These are phyloP conservation scores for Callimorpha dominula DNA, from an alignment of 2,888 invertebrate genomes.

Conservation along the genomic window DNA sequence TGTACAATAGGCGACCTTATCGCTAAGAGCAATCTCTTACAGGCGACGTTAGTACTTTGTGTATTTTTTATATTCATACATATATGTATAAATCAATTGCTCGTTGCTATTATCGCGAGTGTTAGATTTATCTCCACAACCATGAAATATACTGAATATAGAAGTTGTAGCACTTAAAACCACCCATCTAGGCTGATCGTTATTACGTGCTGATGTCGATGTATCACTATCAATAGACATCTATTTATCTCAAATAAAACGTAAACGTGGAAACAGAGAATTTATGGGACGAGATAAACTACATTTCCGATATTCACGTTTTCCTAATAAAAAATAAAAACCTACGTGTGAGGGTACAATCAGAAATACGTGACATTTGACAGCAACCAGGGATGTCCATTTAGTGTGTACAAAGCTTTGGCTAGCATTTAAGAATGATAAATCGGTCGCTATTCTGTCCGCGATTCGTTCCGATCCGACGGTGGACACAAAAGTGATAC, in stretches of 20 bases:
- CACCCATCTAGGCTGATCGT: not conserved
- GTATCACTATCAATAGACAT: conserved; percentile 11
- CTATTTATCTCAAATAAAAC: conserved; percentile 11
- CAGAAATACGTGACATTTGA: conserved; percentile 79
- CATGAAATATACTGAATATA: no score
- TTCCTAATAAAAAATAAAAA: conserved; percentile 26
- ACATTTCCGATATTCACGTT: conserved; percentile 21
- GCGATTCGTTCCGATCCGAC: conserved; percentile 82
- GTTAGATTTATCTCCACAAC: no score
- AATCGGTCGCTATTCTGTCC: conserved; percentile 77
- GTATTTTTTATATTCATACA: no score
- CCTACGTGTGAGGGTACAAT: conserved; percentile 69
- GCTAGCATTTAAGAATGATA: conserved; percentile 83
- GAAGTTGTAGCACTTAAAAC: not conserved
- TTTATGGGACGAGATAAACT: conserved; percentile 24
- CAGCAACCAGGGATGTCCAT: conserved; percentile 78
- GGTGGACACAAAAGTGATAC: conserved; percentile 77
- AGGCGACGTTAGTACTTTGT: no score
- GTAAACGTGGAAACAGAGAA: conserved; percentile 8
- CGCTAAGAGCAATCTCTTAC: no score
- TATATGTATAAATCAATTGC: no score
- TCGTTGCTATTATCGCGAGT: no score
- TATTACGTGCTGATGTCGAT: conserved; percentile 11
- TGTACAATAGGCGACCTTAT: no score
- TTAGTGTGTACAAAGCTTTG: conserved; percentile 72